Evolutionary conservation across 2,797 vertebrate genomes (phyloP).

Genomic region (Protonibea diacanthus): DNA sequence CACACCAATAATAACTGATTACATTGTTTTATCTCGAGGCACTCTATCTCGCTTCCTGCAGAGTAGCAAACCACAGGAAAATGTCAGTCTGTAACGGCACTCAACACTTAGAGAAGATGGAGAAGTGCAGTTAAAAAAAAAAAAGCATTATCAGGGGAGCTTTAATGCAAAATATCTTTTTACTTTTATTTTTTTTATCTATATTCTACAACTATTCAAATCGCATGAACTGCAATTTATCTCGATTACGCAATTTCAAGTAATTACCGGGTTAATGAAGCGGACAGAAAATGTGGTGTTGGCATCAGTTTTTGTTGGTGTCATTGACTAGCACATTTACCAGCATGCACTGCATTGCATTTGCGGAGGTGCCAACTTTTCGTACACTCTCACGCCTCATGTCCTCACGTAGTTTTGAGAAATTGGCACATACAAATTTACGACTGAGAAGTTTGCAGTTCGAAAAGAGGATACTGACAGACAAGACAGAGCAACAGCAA

Average conservation of each 20-base stretch:
- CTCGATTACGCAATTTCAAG: not conserved
- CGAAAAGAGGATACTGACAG: too few species aligned
- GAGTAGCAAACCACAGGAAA: conserved; percentile 77
- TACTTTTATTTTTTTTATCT: not conserved
- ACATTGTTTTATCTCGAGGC: conserved; percentile 75
- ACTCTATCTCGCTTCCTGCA: conserved; percentile 63
- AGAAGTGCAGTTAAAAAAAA: conserved; percentile 5
- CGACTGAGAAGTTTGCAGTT: too few species aligned
- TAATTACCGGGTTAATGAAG: not conserved
- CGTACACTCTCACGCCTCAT: too few species aligned
- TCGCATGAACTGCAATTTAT: not conserved
- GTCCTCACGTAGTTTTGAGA: too few species aligned
- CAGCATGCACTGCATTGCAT: not conserved
- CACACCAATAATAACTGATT: conserved; percentile 61
- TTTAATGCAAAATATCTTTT: not conserved
- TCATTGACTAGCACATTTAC: not conserved
- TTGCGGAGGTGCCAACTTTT: too few species aligned
- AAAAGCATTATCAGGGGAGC: conserved; percentile 6
- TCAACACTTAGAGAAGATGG: conserved; percentile 69
- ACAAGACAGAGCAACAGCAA: too few species aligned
- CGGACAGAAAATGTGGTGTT: not conserved
- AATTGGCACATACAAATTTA: too few species aligned
- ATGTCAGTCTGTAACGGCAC: conserved; percentile 75
- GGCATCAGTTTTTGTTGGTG: not conserved
- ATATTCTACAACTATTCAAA: not conserved